Evolutionary conservation across 2,113 vertebrate species (phyloP), one percentile per base, ranked within the genome.

Genomic region (Alces alces): DNA sequence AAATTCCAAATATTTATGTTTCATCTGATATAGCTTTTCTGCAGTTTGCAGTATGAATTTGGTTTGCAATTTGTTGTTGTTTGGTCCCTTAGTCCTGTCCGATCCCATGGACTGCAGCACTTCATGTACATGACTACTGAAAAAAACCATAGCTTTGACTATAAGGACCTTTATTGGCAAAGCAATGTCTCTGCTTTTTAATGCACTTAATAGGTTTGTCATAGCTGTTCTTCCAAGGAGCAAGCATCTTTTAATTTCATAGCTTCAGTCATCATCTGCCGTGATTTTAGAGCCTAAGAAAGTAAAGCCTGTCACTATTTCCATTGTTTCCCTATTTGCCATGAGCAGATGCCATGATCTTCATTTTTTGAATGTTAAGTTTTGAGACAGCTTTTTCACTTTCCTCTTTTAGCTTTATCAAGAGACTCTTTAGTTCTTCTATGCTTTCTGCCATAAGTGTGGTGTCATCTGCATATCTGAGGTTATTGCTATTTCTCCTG

Each of bases 1-100:
- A 91, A 86, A 91, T 92, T 80, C 80, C 58, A 91, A 64, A 23
- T 64, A 78, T 39, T 86, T 86, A 15, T 66, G 86, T 95, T 55
- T 78, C 47, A 66, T 90, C 88, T 50, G 76, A 93, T 70, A 76
- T 83, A 93, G 52, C 43, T 47, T 79, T 97, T 96, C 7, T 1
- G 4, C 16, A 43, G 57, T 73, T 94, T 94, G 57, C 25, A 86
- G 30, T 61, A 19, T 89, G 64, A 96, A 89, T 86, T 92, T 86
- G 33, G 36, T 43, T 90, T 91, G 83, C 47, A 95, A 39, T 83
- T 86, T 91, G 36, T 39, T 39, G 36, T 73, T 73, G 66, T 73
- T 73, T 25, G 36, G 66, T 39, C n/a, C 66, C 1, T 73, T 73
- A 39, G n/a, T 73, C 36, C 36, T 73, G 19, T 73, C 66, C 2